Base-by-base conservation (phyloP, 2,888 invertebrate species). In the Agrilus cyanescens region DNA sequence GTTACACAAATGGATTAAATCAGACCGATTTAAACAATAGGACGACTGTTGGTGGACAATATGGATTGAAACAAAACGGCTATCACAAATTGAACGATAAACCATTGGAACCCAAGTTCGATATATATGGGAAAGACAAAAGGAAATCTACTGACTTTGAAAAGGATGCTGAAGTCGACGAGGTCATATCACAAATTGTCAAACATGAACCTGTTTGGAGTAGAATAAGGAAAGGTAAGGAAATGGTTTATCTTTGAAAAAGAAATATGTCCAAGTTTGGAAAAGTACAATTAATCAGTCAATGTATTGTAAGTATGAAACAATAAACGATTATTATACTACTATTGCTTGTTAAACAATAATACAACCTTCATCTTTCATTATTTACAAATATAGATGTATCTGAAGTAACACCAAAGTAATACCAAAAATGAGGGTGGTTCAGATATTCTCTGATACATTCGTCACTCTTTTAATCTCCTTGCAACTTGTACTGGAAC, bases 191-290 rank as follows among this genome's bases (percentile, higher is more conserved):
- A 10, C 25, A 25, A 25, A 25, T 25, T 25, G 60, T 62, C 41
- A 50, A 56, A 36, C 65, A 67, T 49, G 63, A 65, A 3, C 67
- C 67, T 1, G 65, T 67, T 39, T 67, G 66, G 65, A 63, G 66
- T 48, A 59, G 63, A 50, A 63, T 66, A 35, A 54, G 62, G 54
- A 62, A 62, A 62, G 66, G 66, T 65, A 48, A 41, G 35, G 40
- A 39, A 30, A 8, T 12, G 25, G 25, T 25, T 25, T 25, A 25
- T 25, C 25, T 25, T 10, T 25, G 10, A 10, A 25, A 4, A 25
- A 25, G 25, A 25, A 2, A 25, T 10, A 10, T 25, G 4, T 25
- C 25, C 25, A 25, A 10, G 3, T 25, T 10, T 25, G 25, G 25
- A 10, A 10, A 10, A 25, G 25, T 25, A 10, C 10, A 10, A 10